Base-by-base conservation (phyloP, 1,140 invertebrate genomes). In the Drosophila trapezifrons region DNA sequence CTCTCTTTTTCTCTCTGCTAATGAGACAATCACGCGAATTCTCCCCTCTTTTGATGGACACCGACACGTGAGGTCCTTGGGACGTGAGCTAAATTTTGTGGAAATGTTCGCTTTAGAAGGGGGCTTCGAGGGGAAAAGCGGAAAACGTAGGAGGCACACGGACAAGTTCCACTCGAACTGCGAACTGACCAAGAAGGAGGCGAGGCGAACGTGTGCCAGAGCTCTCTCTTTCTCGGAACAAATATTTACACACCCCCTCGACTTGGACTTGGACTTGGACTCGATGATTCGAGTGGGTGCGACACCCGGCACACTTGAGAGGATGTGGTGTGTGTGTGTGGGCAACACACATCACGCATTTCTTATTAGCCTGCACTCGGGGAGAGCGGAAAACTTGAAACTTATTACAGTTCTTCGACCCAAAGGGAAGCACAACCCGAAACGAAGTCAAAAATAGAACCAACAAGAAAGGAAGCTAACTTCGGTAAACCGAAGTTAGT, bases 341-440 rank as follows among this genome's bases (percentile, higher is more conserved):
- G 64, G 60, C 51, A 78, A 85, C 75, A 82, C 82, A 76, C 82
- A 76, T 73, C 63, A 86, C 83, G 83, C 84, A 86, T 86, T 87
- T 83, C 79, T 82, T 82, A 86, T 86, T 79, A 82, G 83, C 79
- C 64, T 56, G 75, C 71, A 70, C 51, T 72, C n/a, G 45, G 37
- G 46, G 45, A 57, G 72, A 79, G 58, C 59, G 63, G 49, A 52
- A 35, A 35, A 63, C 57, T 59, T 42, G 42, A 85, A 86, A 78
- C 77, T 85, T 84, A 80, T 77, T 85, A 70, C 67, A 56, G 52
- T 38, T 20, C 43, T 37, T 37, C 37, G 43, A 45, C 42, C 27
- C 60, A 55, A 38, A 38, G 8, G 27, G 57, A 32, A 47, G 59
- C 46, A 42, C 22, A 51, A 20, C 20, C 49, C 38, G 49, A 56